Evolutionary conservation across 1,140 invertebrate species (phyloP), one percentile per base, ranked within the genome.

Genomic region (Oryctes rhinoceros): DNA sequence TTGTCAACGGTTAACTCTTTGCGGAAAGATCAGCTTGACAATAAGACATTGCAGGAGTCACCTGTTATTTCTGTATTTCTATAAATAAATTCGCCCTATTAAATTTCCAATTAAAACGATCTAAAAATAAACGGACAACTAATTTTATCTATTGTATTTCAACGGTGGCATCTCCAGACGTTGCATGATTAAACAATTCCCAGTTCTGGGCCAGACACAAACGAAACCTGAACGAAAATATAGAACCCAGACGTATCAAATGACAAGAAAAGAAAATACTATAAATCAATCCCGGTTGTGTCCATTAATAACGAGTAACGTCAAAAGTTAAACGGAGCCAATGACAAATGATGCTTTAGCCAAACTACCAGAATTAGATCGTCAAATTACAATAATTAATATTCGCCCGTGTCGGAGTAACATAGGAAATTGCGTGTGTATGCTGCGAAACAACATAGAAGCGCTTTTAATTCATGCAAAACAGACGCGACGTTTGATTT

Each of bases 381-480:
- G 49, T 53, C 49, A 53, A 53, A 53, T 53, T 53, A 53, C 49
- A 53, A 53, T 53, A 53, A 53, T 53, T 53, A 53, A 53, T 53
- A 53, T n/a, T n/a, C 13, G 49, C 11, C 49, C 9, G 9, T n/a
- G 49, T 13, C 13, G 49, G 13, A 53, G 49, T 53, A 53, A 53
- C n/a, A 11, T 13, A n/a, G 49, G 49, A 2, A 53, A 53, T 53
- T 53, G 49, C 4, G 4, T 11, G 49, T 10, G 39, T 30, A 30
- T 30, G 24, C 24, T 30, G 24, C 24, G 24, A 30, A 30, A 30
- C 24, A 30, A 30, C 39, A 10, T 44, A 44, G 39, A 10, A 44
- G 9, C 39, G 39, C 24, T 44, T 44, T 44, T 44, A 44, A 44
- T 44, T 5, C 9, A 53, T 53, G 13, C n/a, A 53, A 53, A 53